Evolutionary conservation across 1,140 invertebrate species (phyloP).

Genomic region (Drosophila melanica): DNA sequence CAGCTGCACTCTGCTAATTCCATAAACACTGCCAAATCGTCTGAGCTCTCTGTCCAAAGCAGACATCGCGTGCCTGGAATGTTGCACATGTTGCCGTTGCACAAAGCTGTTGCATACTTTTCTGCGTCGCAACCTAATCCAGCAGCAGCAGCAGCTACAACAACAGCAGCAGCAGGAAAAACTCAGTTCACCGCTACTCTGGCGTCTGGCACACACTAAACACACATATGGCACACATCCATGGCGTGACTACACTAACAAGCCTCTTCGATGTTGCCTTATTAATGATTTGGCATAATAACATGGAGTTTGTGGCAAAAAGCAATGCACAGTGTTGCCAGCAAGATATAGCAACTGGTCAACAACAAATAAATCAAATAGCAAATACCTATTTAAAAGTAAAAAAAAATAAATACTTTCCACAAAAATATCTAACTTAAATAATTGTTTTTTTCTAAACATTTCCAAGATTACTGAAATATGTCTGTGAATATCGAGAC

Average conservation of each 20-base stretch:
- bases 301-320: not conserved
- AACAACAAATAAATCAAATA: no score
- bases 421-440: no score
- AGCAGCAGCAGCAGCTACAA: slow-evolving; percentile 19
- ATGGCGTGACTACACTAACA: slow-evolving; percentile 13
- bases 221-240: slow-evolving; percentile 23
- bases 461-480: no score
- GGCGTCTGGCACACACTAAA: not conserved
- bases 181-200: not conserved
- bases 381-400: no score
- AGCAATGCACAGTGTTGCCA: slow-evolving; percentile 16
- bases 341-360: not conserved
- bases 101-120: slow-evolving; percentile 43
- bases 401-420: no score
- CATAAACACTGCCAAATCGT: slow-evolving; percentile 59
- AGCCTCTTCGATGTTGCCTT: slow-evolving; percentile 38
- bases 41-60: slow-evolving; percentile 36
- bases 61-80: slow-evolving; percentile 39
- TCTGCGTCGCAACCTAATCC: slow-evolving; percentile 30
- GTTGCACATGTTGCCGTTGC: slow-evolving; percentile 2
- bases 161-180: slow-evolving; percentile 1
- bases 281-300: slow-evolving; percentile 52
- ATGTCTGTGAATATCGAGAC: no score
- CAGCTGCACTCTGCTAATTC: slow-evolving; percentile 55
- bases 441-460: no score